Evolutionary conservation across 1,140 invertebrate genomes (phyloP), one percentile per base, ranked within the genome.

Genomic region (Samia ricini): DNA sequence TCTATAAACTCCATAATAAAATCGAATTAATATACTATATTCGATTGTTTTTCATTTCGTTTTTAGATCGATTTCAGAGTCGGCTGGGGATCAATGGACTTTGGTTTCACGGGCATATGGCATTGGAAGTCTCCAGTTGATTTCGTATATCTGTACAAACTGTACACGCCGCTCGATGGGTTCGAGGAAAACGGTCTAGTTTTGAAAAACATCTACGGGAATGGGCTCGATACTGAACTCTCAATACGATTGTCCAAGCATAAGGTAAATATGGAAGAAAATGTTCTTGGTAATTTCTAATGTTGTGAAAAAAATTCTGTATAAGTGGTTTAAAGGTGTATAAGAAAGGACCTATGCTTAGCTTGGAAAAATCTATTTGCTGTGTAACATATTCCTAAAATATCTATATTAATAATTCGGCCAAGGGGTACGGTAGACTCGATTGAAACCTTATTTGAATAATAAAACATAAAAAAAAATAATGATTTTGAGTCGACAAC

Each of bases 41-140:
- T 26, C 8, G 8, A 8, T 26, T 26, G 26, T 26, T 26, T 26
- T 26, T 8, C 8, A 3, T 8, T 26, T 26, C 4, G 8, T n/a
- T 42, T 42, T 10, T 71, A 94, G 93, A 91, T 94, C 6, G 95
- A 96, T 74, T 94, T 96, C 72, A 89, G 95, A 42, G 83, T 94
- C 2, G 93, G 93, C 18, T 96, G 94, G 92, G 95, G 95, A 57
- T 92, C 92, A n/a, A 91, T 95, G 67, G 92, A 94, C 2, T 89
- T 94, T 29, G 96, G 95, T 23, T 95, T 96, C 68, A 93, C 93
- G 2, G 95, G 95, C 29, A 92, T 95, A 42, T 96, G 94, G 95
- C 93, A 94, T 61, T 95, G 93, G 77, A 84, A 91, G n/a, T 93
- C 93, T 42, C 69, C 93, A 0, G 92, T 92, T 4, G 92, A 96